Percentiles rank a stretch among this genome's conserved stretches.
Conservation (phyloP, 2,797 vertebrate species). For the Thripadectes ignobilis region DNA sequence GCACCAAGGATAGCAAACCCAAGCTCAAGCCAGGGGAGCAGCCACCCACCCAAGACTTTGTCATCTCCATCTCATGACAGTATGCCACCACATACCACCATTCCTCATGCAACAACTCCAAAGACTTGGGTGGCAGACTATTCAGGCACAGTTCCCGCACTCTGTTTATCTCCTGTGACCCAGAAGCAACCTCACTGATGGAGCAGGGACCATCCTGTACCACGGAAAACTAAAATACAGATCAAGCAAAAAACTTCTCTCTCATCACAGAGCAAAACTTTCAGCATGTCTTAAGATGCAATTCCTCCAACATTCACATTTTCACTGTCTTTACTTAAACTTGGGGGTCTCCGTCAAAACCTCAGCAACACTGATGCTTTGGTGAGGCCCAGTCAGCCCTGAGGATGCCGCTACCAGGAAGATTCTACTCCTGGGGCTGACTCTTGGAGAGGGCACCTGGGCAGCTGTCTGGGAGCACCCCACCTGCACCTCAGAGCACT, state of each 20-base stretch:
- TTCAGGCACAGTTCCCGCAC: background rate
- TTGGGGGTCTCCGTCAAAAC: background rate
- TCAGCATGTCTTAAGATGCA: background rate
- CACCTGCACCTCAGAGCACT: background rate
- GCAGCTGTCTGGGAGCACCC: background rate
- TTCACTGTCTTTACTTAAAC: background rate
- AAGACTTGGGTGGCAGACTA: background rate
- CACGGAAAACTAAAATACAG: background rate
- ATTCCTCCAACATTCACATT: background rate
- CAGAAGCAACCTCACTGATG: fast-evolving
- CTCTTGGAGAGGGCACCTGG: background rate
- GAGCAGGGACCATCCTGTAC: fast-evolving
- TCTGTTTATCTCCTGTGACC: background rate
- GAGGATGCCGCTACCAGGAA: background rate
- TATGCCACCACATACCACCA: background rate
- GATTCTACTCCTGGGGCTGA: background rate
- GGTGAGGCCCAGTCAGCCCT: background rate
- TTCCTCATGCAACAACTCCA: background rate
- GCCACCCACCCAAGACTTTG: fast-evolving
- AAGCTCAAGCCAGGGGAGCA: background rate
- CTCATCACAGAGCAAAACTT: background rate
- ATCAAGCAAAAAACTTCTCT: background rate
- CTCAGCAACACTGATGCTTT: background rate
- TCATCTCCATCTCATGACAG: background rate
- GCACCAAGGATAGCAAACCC: background rate